These are phyloP conservation scores for Maccullochella peelii DNA, from an alignment of 2,113 vertebrate species.

Conservation along the genomic window DNA sequence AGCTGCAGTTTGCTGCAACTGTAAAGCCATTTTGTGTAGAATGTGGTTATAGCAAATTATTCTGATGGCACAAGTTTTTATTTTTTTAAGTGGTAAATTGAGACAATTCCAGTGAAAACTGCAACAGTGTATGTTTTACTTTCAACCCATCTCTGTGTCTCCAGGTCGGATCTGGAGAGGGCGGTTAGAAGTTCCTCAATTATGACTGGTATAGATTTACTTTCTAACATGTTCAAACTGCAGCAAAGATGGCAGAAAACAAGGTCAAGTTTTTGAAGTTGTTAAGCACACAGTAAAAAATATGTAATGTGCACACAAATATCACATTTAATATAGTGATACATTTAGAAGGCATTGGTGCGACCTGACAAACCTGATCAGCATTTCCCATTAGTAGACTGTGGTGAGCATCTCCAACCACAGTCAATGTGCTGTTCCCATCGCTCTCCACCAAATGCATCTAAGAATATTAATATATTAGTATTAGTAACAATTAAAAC, in stretches of 20 bases:
- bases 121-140: not conserved
- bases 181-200: no score
- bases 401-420: not conserved
- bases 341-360: not conserved
- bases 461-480: not conserved
- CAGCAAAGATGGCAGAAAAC: not conserved
- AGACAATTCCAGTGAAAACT: not conserved
- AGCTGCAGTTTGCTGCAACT: not conserved
- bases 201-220: not conserved
- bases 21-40: not conserved
- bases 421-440: not conserved
- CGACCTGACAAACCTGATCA: slow-evolving; percentile 2
- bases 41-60: not conserved
- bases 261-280: not conserved
- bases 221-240: not conserved
- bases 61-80: not conserved
- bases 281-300: not conserved
- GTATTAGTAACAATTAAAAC: not conserved
- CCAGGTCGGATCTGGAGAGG: not conserved
- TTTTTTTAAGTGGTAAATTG: not conserved
- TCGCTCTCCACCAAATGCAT: not conserved
- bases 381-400: not conserved
- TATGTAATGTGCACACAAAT: not conserved
- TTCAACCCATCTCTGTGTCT: not conserved
- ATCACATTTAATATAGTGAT: not conserved